These are phyloP conservation scores for Mesorhabditis sp. DNA, from an alignment of 2,888 invertebrate genomes.

Conservation along the genomic window DNA sequence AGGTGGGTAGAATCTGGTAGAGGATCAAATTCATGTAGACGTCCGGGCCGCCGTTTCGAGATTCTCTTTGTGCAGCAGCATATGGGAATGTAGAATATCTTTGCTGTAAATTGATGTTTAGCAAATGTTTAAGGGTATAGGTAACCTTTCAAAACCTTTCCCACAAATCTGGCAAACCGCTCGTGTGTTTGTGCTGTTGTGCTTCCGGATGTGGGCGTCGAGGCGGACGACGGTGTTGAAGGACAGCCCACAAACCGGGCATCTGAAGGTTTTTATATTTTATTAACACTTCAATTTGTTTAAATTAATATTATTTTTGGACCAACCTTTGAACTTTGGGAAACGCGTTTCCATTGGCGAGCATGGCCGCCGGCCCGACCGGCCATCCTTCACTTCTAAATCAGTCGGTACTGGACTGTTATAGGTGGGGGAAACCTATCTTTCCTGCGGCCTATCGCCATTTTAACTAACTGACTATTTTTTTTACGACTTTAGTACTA, in stretches of 20 bases:
- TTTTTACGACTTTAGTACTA: no score
- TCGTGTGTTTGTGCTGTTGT: background rate
- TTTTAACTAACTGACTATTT: no score
- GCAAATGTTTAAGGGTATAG: background rate
- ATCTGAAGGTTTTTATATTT: background rate
- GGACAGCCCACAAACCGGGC: slow-evolving; percentile 5
- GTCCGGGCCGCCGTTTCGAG: slow-evolving; percentile 1
- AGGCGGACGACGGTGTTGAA: background rate
- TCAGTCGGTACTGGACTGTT: no score
- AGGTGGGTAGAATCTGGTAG: background rate
- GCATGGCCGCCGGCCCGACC: no score
- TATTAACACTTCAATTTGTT: no score
- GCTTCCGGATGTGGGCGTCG: background rate
- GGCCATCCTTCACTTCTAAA: no score
- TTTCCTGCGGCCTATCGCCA: no score
- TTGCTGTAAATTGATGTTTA: background rate
- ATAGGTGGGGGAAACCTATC: no score
- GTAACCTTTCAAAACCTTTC: background rate
- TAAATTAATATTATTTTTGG: no score
- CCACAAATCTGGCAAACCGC: background rate
- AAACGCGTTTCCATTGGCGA: no score
- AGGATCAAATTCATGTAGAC: background rate
- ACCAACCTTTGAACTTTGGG: no score
- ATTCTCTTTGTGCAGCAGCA: background rate
- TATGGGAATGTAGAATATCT: background rate